Evolutionary conservation across 2,113 vertebrate genomes (phyloP), one percentile per base, ranked within the genome.

Genomic region (Asarcornis scutulata): DNA sequence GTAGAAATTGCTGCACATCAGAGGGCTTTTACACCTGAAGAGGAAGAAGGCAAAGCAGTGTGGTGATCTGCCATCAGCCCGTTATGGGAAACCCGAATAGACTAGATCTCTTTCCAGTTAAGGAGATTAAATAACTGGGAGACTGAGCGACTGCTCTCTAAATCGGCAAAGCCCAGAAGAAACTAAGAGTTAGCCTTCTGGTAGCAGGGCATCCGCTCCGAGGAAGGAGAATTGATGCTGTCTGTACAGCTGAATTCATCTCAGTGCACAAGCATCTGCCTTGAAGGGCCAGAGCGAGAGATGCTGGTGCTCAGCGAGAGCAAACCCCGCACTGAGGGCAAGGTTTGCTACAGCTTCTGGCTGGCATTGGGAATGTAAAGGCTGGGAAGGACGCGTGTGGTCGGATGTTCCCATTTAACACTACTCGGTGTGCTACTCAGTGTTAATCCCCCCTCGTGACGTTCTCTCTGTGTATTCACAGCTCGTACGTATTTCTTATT

Each of bases 231-330:
- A 59, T 36, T 31, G 25, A 77, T 56, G 80, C 55, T 77, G 81
- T 94, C 94, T 63, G 75, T 93, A 18, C 83, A 86, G 75, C 59
- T 73, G 9, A 77, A 72, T 31, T 96, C 90, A 88, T 95, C 96
- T 95, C 85, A 25, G 81, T 60, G 60, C 2, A 0, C n/a, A 40
- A 71, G 58, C 32, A 22, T 17, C 77, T 75, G 46, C 74, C 87
- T 76, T 16, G 50, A 64, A 14, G 34, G 80, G 74, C 56, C 1
- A 2, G 46, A 55, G 76, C 0, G 0, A 22, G 77, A 75, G 71
- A 3, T 1, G 16, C 44, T 83, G 68, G 83, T 20, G 75, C 88
- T 69, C 0, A 0, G 59, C 6, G 1, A 46, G 86, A 78, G 78
- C 91, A 58, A 82, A 46, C 9, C 92, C 74, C 1, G 18, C 52